phyloP scores from a whole-genome alignment of 2,113 vertebrate species.

The Microcebus tavaratra region DNA sequence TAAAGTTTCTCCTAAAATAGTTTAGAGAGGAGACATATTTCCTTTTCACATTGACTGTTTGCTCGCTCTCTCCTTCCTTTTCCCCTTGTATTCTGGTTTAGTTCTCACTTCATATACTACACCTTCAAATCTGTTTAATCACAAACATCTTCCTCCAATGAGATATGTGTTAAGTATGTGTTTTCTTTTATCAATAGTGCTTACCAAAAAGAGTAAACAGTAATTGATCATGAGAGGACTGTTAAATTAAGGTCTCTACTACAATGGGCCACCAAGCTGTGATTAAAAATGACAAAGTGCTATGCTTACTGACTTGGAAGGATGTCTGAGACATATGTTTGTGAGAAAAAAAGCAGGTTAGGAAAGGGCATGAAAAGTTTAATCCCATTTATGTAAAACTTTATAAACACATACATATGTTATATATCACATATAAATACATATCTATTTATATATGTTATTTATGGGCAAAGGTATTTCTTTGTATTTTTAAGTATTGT shows the following conservation, averaged over 20 bases:
- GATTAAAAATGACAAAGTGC: not conserved
- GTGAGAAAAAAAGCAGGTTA: not conserved
- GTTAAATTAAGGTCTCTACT: not conserved
- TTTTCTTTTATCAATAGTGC: not conserved
- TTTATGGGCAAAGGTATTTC: constrained; percentile 42
- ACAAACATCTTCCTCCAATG: not conserved
- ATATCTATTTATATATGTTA: not conserved
- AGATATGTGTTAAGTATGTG: not conserved
- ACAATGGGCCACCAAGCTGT: not conserved
- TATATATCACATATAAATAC: too few relatives aligned
- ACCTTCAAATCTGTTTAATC: not conserved
- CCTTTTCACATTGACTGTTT: not conserved
- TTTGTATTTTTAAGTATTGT: not conserved
- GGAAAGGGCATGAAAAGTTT: not conserved
- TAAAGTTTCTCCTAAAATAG: not conserved
- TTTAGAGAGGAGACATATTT: not conserved
- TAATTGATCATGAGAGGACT: not conserved
- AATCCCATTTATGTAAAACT: not conserved
- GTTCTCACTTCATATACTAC: not conserved
- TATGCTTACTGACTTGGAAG: constrained; percentile 25
- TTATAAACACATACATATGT: not conserved
- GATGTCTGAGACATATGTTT: not conserved
- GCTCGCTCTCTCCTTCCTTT: not conserved
- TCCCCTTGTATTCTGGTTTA: not conserved
- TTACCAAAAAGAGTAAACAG: constrained; percentile 16